Evolutionary conservation across 2,888 invertebrate genomes (phyloP).

Genomic region (Orthonychiurus folsomi): DNA sequence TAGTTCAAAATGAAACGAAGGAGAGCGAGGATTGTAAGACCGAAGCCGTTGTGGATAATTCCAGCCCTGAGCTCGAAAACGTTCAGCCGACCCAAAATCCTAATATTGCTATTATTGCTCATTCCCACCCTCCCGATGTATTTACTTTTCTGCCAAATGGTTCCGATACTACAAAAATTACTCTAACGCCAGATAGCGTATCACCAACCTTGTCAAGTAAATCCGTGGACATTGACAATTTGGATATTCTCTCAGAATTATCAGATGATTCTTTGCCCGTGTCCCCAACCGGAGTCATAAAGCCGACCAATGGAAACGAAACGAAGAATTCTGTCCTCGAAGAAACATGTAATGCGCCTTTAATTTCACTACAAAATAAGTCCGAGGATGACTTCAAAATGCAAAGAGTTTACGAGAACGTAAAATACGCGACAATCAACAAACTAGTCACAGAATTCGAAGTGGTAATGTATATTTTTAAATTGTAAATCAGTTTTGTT

Average conservation of each 20-base stretch:
- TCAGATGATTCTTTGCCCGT: constrained; percentile 17
- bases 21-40: too few species aligned
- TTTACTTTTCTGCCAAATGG: background rate
- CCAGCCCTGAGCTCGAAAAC: too few species aligned
- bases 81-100: too few species aligned
- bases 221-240: constrained; percentile 27
- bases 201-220: constrained; percentile 26
- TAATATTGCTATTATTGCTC: too few species aligned
- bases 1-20: too few species aligned
- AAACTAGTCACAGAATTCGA: constrained; percentile 32
- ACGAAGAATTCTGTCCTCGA: too few species aligned
- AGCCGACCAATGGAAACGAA: constrained; percentile 3
- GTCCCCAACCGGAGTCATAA: constrained; percentile 2
- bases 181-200: background rate
- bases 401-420: constrained; percentile 23
- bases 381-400: constrained; percentile 6
- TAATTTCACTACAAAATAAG: too few species aligned
- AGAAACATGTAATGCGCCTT: too few species aligned
- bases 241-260: constrained; percentile 30
- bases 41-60: too few species aligned
- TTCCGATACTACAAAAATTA: background rate
- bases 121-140: too few species aligned
- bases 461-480: constrained; percentile 25
- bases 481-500: constrained; percentile 5
- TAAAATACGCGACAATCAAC: constrained; percentile 31